Evolutionary conservation across 2,797 vertebrate genomes (phyloP).

Genomic region (Alectoris magna): DNA sequence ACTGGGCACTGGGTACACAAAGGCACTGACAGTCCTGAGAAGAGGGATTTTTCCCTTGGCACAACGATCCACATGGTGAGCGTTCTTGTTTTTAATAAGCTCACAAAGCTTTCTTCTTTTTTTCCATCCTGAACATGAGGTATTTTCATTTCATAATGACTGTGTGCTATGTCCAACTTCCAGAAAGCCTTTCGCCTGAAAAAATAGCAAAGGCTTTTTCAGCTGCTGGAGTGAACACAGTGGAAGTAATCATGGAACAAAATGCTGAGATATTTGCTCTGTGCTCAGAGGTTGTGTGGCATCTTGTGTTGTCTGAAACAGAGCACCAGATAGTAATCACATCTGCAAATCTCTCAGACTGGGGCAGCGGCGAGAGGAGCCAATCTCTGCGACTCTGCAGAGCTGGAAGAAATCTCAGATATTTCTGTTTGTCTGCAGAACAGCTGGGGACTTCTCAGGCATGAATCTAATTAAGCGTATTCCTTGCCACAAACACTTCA

Average conservation of each 20-base stretch:
- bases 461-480: slow-evolving; percentile 77
- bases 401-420: slow-evolving; percentile 62
- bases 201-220: slow-evolving; percentile 23
- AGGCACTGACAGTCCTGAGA: slow-evolving; percentile 39
- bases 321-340: slow-evolving; percentile 51
- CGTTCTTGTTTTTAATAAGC: slow-evolving; percentile 56
- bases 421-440: slow-evolving; percentile 71
- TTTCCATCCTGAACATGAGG: slow-evolving; percentile 49
- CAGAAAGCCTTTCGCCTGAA: slow-evolving; percentile 45
- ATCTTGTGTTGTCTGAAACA: slow-evolving; percentile 48
- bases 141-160: slow-evolving; percentile 68
- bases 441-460: slow-evolving; percentile 74
- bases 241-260: slow-evolving; percentile 18
- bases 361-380: slow-evolving; percentile 34
- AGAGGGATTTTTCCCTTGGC: slow-evolving; percentile 61
- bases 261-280: neutral
- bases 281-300: neutral
- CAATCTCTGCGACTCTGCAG: slow-evolving; percentile 43
- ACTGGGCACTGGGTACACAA: slow-evolving; percentile 17
- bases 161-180: slow-evolving; percentile 41
- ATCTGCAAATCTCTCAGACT: slow-evolving; percentile 50
- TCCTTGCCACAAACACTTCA: slow-evolving; percentile 73
- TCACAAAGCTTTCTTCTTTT: slow-evolving; percentile 55
- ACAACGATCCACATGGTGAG: neutral
- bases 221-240: neutral